Base-by-base conservation (phyloP, 2,113 vertebrate genomes). In the Camelus dromedarius region DNA sequence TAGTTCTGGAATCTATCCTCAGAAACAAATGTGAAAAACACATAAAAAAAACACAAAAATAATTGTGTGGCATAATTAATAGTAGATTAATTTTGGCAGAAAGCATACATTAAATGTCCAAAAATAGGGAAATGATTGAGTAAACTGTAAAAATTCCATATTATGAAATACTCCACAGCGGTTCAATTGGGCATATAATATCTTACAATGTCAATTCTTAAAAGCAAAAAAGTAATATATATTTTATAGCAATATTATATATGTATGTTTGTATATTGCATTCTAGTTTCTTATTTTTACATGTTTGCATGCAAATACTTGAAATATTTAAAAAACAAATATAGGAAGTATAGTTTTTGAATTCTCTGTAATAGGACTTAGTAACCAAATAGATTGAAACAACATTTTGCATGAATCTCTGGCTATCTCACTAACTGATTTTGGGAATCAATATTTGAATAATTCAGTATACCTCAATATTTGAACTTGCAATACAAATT, bases 271-370 rank as follows among this genome's bases (percentile, higher is more conserved):
- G 80, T 50, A 80, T 62, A 19, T 54, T 92, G 5, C 6, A 42
- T 4, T 35, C 14, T 77, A 5, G 1, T 24, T 82, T 75, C 19
- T 67, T 54, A n/a, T 52, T 26, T 85, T 64, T 52, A 76, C 10
- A 70, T 19, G 52, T 50, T 75, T 24, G 67, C 8, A 35, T 75
- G 6, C 5, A 70, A 30, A 83, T 32, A 35, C 3, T 85, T 69
- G 46, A 89, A 85, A 84, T 80, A 73, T n/a, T 83, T 38, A 28
- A 72, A 95, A 89, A 70, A n/a, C 42, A 82, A 58, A 48, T 15
- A 67, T 20, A 46, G 18, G 4, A 77, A 12, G 32, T 28, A 56
- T 24, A 58, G 1, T 64, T 6, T 82, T 56, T 67, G 26, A 91
- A 73, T 35, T 66, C 14, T 48, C 18, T 82, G 5, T 72, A 80